Conservation (phyloP, 2,113 vertebrate species). For the Microtus ochrogaster region DNA sequence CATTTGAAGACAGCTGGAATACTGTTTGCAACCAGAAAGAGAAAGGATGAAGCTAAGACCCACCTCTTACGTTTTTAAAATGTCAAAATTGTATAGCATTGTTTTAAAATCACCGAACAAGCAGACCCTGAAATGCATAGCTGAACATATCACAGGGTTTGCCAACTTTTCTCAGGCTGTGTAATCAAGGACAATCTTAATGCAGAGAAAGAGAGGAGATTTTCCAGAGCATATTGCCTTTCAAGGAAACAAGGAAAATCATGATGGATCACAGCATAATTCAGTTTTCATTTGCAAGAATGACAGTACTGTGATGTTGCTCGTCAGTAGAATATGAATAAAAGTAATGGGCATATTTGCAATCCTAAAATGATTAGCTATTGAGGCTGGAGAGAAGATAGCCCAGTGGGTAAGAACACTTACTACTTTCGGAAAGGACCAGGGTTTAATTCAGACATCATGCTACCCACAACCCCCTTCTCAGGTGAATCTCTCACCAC, state of each 20-base stretch:
- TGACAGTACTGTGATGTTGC: background rate
- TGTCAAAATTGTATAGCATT: background rate
- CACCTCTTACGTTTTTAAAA: background rate
- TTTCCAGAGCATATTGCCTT: background rate
- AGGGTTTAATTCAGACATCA: background rate
- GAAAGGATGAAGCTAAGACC: background rate
- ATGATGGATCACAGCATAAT: background rate
- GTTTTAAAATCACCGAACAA: conserved; percentile 15
- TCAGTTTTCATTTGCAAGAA: background rate
- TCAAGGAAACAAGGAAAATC: background rate
- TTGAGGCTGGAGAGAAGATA: background rate
- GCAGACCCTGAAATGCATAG: background rate
- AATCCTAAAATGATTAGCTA: background rate
- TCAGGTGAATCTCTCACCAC: background rate
- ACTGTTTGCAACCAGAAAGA: background rate
- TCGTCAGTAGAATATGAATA: background rate
- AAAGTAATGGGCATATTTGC: background rate
- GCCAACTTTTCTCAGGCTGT: background rate
- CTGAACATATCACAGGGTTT: background rate
- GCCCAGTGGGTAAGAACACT: background rate
- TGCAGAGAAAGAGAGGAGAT: background rate
- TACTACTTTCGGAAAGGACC: background rate
- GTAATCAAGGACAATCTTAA: background rate
- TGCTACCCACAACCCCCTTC: background rate
- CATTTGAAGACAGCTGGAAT: background rate